Base-by-base conservation (phyloP, 2,888 invertebrate species). In the Limenitis camilla region DNA sequence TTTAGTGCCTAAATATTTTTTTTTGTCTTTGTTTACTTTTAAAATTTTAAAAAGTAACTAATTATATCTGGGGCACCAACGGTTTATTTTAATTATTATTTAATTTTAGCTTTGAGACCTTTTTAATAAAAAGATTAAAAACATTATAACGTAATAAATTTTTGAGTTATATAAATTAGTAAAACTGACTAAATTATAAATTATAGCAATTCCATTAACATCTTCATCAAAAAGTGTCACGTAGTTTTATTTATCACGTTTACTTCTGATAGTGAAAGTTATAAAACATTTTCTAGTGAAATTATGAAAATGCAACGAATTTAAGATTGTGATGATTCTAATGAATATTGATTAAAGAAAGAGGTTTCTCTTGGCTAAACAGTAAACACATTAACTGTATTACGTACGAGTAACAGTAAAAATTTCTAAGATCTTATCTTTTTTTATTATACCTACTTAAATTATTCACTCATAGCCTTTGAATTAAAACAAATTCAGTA, bases 271-370 rank as follows among this genome's bases (percentile, higher is more conserved):
- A 57, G 40, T 52, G 50, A 51, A 45, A 55, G 59, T 56, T 47
- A 55, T 45, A 44, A 53, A 61, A 71, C 69, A 72, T 61, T 74
- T 72, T 44, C 40, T 40, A 49, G 48, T 35, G 44, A 53, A 49
- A 53, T 53, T 53, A 49, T 49, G 49, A 53, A 53, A 49, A 53
- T 48, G 33, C 28, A 49, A 27, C 43, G 33, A 43, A 48, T 39
- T 42, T 29, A 45, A 30, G 30, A 19, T 41, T 41, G n/a, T 30
- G 30, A 44, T 44, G 40, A 27, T 38, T 44, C 48, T 49, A 39
- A 53, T 48, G 43, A 53, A 39, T 48, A 52, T 46, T 41, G 52
- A 52, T 52, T 44, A 43, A 50, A 44, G 32, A 36, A 32, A 45
- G 45, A 45, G 35, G 40, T 52, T 52, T 52, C 47, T 52, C 52